Percentiles rank a stretch among this genome's conserved stretches.
phyloP scores from a whole-genome alignment of 2,113 vertebrate genomes.

The Cyprinodon variegatus region DNA sequence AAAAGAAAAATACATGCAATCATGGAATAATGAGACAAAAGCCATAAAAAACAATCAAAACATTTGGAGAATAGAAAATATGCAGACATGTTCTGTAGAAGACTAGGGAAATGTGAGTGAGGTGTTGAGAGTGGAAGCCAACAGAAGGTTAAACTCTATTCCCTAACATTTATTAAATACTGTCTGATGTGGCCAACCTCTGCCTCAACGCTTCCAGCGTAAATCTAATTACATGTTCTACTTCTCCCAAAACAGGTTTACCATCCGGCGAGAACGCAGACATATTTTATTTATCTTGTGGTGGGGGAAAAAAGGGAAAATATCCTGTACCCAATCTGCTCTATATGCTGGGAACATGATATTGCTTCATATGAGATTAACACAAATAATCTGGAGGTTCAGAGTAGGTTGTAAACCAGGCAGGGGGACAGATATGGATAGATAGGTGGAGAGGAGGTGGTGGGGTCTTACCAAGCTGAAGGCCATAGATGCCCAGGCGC shows the following conservation, averaged over 20 bases:
- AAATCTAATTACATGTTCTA: constrained; percentile 77
- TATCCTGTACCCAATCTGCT: constrained; percentile 55
- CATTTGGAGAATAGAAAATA: constrained; percentile 42
- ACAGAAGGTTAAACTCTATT: constrained; percentile 62
- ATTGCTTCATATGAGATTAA: constrained; percentile 61
- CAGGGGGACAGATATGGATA: neutral
- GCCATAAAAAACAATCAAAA: constrained; percentile 31
- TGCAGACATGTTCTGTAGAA: constrained; percentile 19
- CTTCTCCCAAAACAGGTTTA: constrained; percentile 74
- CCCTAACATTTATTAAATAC: constrained; percentile 76
- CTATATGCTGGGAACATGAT: constrained; percentile 26
- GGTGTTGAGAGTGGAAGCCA: constrained; percentile 51
- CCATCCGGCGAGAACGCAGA: constrained; percentile 55
- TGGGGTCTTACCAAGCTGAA: constrained; percentile 86
- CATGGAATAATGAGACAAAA: constrained; percentile 36
- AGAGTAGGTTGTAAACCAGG: constrained; percentile 21
- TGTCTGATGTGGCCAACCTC: constrained; percentile 59
- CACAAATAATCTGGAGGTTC: constrained; percentile 56
- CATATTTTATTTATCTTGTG: constrained; percentile 65
- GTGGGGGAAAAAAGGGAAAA: constrained; percentile 20
- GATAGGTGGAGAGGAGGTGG: constrained; percentile 6
- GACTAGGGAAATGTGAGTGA: constrained; percentile 60
- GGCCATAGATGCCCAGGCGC: constrained; percentile 88
- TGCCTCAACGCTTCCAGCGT: constrained; percentile 62
- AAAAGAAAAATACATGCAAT: constrained; percentile 22